Base-by-base conservation (phyloP, 2,888 invertebrate species). In the Nezara viridula region DNA sequence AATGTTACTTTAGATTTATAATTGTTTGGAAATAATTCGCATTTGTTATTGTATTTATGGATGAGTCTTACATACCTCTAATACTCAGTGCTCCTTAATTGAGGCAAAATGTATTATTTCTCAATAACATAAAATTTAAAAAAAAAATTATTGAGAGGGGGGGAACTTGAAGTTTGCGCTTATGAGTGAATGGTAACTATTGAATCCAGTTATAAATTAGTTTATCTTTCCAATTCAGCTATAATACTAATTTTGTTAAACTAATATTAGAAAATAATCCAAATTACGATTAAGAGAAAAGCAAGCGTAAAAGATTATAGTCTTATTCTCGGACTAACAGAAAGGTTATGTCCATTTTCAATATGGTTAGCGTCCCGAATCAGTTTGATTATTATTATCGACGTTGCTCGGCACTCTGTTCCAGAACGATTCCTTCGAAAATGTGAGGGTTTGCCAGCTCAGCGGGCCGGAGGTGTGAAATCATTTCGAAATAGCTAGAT, bases 391-490 rank as follows among this genome's bases (percentile, higher is more conserved):
- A 60, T 32, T 60, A 60, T 60, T 32, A 27, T 27, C 27, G 55
- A n/a, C 21, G 27, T 60, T 60, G 27, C 77, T 40, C 21, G 40
- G 24, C 60, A 5, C 40, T 40, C 77, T 40, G 77, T 77, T 77
- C 77, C 77, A 77, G 77, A 24, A 21, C 21, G 77, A n/a, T 44
- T 77, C 77, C 77, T 77, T 40, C 77, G 60, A 77, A 77, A 77
- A 77, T 44, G 40, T 44, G 77, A 24, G 24, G 24, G 40, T 40
- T 9, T 24, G 40, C 2, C n/a, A 77, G 9, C 10, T 77, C 21
- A 77, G 77, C 24, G 40, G 9, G n/a, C n/a, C 24, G 2, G 10
- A 77, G 16, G 40, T 77, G 77, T 77, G 40, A 77, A 77, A 77
- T 77, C 77, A 12, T 77, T 77, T 77, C 0, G 77, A 77, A 77